A percentile compares a stretch with the other conserved stretches of the same genome.
Evolutionary conservation across 2,113 vertebrate genomes (phyloP).

Genomic region (Heloderma charlesbogerti): DNA sequence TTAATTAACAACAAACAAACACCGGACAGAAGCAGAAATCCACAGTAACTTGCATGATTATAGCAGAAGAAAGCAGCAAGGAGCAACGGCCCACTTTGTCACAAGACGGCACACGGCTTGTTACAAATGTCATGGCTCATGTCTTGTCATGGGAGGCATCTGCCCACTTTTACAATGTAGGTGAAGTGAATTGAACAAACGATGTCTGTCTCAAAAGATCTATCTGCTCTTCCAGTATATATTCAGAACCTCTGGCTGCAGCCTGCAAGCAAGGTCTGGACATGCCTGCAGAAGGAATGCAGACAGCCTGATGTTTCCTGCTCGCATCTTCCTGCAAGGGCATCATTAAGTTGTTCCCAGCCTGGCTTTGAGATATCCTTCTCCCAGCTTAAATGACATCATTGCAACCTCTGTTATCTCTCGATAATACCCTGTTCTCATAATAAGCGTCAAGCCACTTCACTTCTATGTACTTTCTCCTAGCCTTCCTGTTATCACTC

Average conservation of each 20-base stretch:
- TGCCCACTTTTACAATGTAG: rapidly evolving
- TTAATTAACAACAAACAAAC: no score
- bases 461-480: neutral
- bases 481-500: neutral
- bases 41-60: neutral
- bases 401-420: neutral
- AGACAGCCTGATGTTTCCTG: neutral
- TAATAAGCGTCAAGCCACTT: neutral
- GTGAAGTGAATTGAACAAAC: neutral
- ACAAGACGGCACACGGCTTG: neutral
- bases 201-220: neutral
- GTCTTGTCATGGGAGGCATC: neutral
- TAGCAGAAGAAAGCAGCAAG: neutral
- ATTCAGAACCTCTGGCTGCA: neutral
- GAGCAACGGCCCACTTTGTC: neutral
- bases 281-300: rapidly evolving
- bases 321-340: rapidly evolving
- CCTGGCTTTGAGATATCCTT: neutral
- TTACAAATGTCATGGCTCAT: neutral
- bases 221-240: neutral
- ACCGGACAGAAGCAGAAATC: neutral
- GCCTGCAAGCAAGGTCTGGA: neutral
- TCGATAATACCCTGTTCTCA: neutral
- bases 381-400: neutral
- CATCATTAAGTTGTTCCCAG: rapidly evolving